Percentiles rank a stretch among this genome's conserved stretches.
phyloP scores from a whole-genome alignment of 2,797 vertebrate genomes.

The Odontamblyopus lacepedii region DNA sequence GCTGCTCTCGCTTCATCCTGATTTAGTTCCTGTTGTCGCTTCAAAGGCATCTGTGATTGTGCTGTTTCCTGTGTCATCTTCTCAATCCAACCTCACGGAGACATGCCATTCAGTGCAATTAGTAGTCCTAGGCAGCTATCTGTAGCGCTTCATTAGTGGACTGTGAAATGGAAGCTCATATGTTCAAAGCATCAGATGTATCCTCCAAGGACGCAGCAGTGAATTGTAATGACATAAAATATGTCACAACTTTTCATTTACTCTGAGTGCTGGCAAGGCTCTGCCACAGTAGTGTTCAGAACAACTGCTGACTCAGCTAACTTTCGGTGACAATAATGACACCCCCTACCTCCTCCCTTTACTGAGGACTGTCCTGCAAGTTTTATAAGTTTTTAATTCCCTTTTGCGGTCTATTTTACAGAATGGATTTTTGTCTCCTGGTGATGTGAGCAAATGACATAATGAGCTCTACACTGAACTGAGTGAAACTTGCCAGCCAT shows the following conservation, averaged over 20 bases:
- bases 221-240: slow-evolving; percentile 22
- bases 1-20: slow-evolving; percentile 12
- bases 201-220: slow-evolving; percentile 19
- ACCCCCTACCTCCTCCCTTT: not conserved
- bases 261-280: not conserved
- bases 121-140: slow-evolving; percentile 24
- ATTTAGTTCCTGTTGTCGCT: slow-evolving; percentile 52
- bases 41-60: slow-evolving; percentile 55
- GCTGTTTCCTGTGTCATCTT: slow-evolving; percentile 45
- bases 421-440: not conserved
- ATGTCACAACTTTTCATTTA: slow-evolving; percentile 7
- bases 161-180: slow-evolving; percentile 50
- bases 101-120: slow-evolving; percentile 31
- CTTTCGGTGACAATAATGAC: not conserved
- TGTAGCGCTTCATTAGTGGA: slow-evolving; percentile 35
- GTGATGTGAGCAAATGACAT: not conserved
- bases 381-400: slow-evolving; percentile 1
- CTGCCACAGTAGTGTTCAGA: not conserved
- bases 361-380: not conserved
- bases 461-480: not conserved
- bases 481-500: not conserved
- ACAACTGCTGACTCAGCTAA: not conserved
- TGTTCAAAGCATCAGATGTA: slow-evolving; percentile 32
- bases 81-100: slow-evolving; percentile 16
- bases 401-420: not conserved